Evolutionary conservation across 2,113 vertebrate genomes (phyloP).

Genomic region (Notothenia coriiceps): DNA sequence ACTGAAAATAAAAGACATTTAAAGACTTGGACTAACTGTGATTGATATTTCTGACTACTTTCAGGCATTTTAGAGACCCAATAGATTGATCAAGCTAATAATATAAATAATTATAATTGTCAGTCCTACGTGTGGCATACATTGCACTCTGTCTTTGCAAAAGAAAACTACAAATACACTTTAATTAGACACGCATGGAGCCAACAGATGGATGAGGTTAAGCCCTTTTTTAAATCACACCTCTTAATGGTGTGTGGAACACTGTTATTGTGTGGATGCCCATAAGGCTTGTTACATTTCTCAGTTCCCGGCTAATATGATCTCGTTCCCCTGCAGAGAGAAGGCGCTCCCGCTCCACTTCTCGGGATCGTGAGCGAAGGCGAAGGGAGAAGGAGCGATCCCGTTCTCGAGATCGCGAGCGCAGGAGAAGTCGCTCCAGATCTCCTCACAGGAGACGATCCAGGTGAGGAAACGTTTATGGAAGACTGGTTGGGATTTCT

Average conservation of each 20-base stretch:
- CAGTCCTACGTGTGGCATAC: neutral
- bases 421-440: constrained; percentile 91
- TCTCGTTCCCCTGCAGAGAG: constrained; percentile 82
- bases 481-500: neutral
- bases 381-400: constrained; percentile 90
- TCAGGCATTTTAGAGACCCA: no score
- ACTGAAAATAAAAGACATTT: no score
- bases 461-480: constrained; percentile 81
- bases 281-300: fast-evolving
- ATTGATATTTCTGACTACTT: no score
- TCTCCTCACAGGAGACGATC: constrained; percentile 94
- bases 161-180: neutral
- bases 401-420: constrained; percentile 91
- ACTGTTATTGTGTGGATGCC: neutral
- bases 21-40: no score
- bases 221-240: neutral
- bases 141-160: neutral
- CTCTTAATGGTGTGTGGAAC: neutral
- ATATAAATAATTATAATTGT: no score
- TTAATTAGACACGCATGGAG: neutral
- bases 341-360: constrained; percentile 91
- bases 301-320: neutral
- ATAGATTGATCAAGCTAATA: no score
- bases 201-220: neutral
- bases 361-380: constrained; percentile 91